These are phyloP conservation scores for Lophius piscatorius DNA, from an alignment of 2,113 vertebrate genomes.

Conservation along the genomic window DNA sequence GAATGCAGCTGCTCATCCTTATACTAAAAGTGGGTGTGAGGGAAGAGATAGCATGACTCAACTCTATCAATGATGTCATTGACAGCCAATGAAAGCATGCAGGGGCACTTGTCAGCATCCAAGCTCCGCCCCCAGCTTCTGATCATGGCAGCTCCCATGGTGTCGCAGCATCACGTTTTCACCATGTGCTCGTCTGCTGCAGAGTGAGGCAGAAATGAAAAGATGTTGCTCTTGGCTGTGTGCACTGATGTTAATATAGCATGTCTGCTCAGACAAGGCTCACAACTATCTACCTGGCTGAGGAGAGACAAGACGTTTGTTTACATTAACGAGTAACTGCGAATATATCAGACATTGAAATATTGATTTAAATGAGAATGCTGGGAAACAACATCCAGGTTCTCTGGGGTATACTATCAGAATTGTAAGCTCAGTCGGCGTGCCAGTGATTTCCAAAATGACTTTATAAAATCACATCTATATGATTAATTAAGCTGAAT, in stretches of 20 bases:
- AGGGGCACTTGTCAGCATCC: slow-evolving; percentile 39
- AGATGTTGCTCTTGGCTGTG: slow-evolving; percentile 34
- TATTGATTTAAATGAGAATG: slow-evolving; percentile 8
- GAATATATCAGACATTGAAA: slow-evolving; percentile 8
- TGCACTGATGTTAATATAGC: slow-evolving; percentile 37
- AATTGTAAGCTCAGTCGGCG: not conserved
- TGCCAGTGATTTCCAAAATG: not conserved
- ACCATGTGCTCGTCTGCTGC: slow-evolving; percentile 51
- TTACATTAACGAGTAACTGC: not conserved
- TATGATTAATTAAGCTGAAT: not conserved
- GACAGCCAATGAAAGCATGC: slow-evolving; percentile 75
- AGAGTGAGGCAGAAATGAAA: slow-evolving; percentile 36
- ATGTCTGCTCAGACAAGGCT: slow-evolving; percentile 28
- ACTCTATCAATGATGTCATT: slow-evolving; percentile 81
- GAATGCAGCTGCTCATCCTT: not conserved
- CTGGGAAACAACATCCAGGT: not conserved
- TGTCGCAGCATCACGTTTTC: slow-evolving; percentile 70
- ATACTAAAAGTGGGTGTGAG: slow-evolving; percentile 7
- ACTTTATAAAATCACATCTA: too few species aligned
- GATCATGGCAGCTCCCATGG: slow-evolving; percentile 61
- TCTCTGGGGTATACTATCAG: not conserved
- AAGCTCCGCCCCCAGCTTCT: slow-evolving; percentile 56
- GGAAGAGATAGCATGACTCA: slow-evolving; percentile 17
- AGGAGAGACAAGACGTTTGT: slow-evolving; percentile 5
- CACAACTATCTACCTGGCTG: slow-evolving; percentile 16